Conservation (phyloP, 2,888 invertebrate species). For the Tuberolachnus salignus region DNA sequence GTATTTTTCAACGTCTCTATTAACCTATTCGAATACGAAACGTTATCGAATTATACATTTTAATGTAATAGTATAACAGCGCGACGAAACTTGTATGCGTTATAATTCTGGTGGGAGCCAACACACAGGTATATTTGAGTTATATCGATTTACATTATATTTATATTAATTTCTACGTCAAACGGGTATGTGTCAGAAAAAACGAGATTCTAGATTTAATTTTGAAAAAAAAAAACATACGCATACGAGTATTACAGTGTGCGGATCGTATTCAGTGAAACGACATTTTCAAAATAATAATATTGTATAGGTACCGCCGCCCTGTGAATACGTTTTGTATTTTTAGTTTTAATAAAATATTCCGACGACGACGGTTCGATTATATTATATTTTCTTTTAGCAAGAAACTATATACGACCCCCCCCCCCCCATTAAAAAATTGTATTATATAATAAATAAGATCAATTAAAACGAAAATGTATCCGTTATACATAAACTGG, state of each 20-base stretch:
- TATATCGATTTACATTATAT: neutral
- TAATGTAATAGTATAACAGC: neutral
- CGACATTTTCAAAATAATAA: neutral
- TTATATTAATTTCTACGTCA: neutral
- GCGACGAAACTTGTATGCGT: neutral
- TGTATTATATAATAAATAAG: too few relatives aligned
- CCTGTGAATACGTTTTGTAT: too few relatives aligned
- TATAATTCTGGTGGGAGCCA: neutral
- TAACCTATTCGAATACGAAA: too few relatives aligned
- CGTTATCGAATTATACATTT: too few relatives aligned
- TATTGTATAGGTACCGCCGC: neutral
- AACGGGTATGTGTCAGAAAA: neutral
- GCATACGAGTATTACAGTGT: neutral
- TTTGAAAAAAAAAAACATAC: neutral
- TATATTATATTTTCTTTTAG: too few relatives aligned
- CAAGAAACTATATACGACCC: too few relatives aligned
- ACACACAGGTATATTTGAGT: neutral
- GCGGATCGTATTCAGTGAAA: conserved; percentile 3
- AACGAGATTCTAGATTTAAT: neutral
- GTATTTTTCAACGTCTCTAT: too few relatives aligned
- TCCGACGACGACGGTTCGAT: too few relatives aligned
- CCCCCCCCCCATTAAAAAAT: too few relatives aligned
- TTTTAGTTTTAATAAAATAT: too few relatives aligned
- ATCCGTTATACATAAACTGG: too few relatives aligned
- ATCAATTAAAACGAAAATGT: too few relatives aligned